Conservation (phyloP, 2,797 vertebrate species). For the Xenops minutus region DNA sequence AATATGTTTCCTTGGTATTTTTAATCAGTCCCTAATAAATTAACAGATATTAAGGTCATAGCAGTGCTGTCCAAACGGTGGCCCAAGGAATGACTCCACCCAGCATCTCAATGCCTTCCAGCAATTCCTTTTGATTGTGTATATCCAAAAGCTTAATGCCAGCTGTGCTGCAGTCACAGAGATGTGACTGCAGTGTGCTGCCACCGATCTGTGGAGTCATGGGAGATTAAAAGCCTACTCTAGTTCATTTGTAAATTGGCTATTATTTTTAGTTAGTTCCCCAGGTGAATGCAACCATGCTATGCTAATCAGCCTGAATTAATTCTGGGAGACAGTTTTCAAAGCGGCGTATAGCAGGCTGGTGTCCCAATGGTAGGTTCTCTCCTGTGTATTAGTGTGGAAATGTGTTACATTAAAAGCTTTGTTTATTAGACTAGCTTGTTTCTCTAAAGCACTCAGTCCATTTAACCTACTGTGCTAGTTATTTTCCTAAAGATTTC, state of each 20-base stretch:
- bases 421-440: not conserved
- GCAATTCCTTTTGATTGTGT: not conserved
- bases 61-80: not conserved
- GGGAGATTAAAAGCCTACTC: slow-evolving; percentile 7
- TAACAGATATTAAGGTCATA: not conserved
- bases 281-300: not conserved
- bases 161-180: not conserved
- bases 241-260: slow-evolving; percentile 26
- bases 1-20: not conserved
- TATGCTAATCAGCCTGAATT: slow-evolving; percentile 43
- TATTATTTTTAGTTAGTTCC: slow-evolving; percentile 53
- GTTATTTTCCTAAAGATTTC: slow-evolving; percentile 2
- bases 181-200: not conserved
- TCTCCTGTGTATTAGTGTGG: not conserved
- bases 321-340: slow-evolving; percentile 24
- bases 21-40: not conserved
- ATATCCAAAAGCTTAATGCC: not conserved
- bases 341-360: rapidly evolving
- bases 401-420: not conserved
- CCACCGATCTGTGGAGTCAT: not conserved
- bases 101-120: not conserved
- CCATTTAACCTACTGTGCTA: not conserved
- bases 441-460: not conserved
- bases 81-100: not conserved
- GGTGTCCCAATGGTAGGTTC: slow-evolving; percentile 1